Percentiles rank a stretch among this genome's conserved stretches.
Evolutionary conservation across 2,888 invertebrate genomes (phyloP).

Genomic region (Lithophane leautieri): DNA sequence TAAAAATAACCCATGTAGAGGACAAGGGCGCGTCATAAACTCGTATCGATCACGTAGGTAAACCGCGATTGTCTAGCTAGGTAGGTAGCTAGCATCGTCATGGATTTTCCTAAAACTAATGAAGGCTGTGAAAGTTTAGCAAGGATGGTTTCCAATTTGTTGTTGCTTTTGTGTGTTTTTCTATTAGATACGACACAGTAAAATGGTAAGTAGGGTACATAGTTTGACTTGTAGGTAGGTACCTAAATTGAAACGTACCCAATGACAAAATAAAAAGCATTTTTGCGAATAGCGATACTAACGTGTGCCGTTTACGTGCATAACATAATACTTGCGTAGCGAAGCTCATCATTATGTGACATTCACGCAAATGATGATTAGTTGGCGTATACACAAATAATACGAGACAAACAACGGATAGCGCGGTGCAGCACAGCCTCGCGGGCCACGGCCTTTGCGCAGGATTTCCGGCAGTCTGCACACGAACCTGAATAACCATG

Average conservation of each 20-base stretch:
- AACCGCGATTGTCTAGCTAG: background rate
- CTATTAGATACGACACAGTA: background rate
- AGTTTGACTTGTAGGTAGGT: background rate
- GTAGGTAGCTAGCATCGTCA: background rate
- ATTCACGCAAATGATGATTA: constrained; percentile 69
- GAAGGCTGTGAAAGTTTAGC: constrained; percentile 37
- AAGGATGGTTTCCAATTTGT: background rate
- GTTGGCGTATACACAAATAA: constrained; percentile 67
- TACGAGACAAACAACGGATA: constrained; percentile 67
- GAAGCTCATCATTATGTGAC: constrained; percentile 63
- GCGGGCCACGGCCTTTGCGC: constrained; percentile 82
- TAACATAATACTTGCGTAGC: constrained; percentile 46
- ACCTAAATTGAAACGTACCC: constrained; percentile 1
- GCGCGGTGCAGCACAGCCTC: constrained; percentile 75
- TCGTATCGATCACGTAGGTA: constrained; percentile 18
- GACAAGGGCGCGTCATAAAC: constrained; percentile 43
- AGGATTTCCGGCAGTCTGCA: constrained; percentile 88
- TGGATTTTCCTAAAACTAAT: constrained; percentile 37
- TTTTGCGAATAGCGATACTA: constrained; percentile 17
- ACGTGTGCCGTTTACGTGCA: constrained; percentile 21
- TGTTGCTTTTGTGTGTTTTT: background rate
- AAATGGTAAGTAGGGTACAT: background rate
- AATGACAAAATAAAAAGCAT: constrained; percentile 13
- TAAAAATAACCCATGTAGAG: constrained; percentile 6
- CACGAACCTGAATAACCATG: constrained; percentile 76